These are phyloP conservation scores for Varanus salvator DNA, from an alignment of 2,113 vertebrate genomes.

Conservation along the genomic window DNA sequence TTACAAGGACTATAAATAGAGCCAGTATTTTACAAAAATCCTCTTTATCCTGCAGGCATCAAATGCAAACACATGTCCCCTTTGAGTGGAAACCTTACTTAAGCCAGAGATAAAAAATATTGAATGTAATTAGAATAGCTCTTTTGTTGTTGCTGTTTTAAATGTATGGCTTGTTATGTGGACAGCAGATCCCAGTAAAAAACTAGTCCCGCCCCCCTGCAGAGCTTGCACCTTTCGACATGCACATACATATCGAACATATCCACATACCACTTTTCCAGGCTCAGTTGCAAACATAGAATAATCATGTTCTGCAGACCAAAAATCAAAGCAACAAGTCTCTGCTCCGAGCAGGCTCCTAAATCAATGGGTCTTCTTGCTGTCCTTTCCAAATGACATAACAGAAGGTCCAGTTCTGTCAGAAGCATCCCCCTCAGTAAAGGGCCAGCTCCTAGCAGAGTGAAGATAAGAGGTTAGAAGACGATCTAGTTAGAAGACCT, in stretches of 20 bases:
- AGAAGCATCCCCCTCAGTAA: not conserved
- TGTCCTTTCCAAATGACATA: not conserved
- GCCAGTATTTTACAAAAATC: constrained; percentile 43
- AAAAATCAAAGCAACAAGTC: not conserved
- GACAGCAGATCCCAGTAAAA: constrained; percentile 1
- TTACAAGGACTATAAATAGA: constrained; percentile 51
- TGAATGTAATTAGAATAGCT: constrained; percentile 36
- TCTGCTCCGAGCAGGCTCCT: not conserved
- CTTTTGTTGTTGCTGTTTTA: constrained; percentile 15
- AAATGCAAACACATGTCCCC: constrained; percentile 40
- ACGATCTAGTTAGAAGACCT: not conserved
- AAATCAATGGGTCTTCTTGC: not conserved
- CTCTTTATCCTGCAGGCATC: constrained; percentile 48
- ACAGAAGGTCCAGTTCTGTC: not conserved
- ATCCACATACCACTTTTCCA: not conserved
- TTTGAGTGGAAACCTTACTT: constrained; percentile 36
- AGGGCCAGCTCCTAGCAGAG: not conserved
- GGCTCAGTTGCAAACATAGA: not conserved
- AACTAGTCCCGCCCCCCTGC: not conserved
- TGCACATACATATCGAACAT: not conserved
- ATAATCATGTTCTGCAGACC: not conserved
- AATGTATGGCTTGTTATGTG: constrained; percentile 7
- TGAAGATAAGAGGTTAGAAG: not conserved
- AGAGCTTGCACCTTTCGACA: not conserved
- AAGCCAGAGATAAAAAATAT: constrained; percentile 42